These are phyloP conservation scores for Protodeltote pygarga DNA, from an alignment of 2,888 invertebrate genomes.

Conservation along the genomic window DNA sequence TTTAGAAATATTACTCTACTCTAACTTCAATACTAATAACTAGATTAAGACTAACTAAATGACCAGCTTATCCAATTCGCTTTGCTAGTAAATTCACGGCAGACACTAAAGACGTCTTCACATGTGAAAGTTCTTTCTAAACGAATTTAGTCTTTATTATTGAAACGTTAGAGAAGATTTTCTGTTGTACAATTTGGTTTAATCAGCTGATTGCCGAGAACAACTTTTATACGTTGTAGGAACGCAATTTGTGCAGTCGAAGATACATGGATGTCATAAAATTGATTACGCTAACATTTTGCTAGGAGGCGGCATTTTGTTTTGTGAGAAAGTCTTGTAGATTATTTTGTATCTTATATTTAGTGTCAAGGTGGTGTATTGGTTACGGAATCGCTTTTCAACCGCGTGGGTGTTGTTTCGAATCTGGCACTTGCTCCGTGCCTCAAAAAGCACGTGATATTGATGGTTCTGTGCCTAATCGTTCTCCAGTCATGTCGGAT, in stretches of 20 bases:
- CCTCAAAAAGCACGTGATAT: too few species aligned
- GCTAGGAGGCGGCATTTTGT: constrained; percentile 41
- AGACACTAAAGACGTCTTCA: constrained; percentile 46
- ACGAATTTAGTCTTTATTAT: constrained; percentile 25
- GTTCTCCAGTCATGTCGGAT: too few species aligned
- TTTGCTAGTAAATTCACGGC: constrained; percentile 47
- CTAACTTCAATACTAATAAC: constrained; percentile 35
- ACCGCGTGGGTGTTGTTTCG: too few species aligned
- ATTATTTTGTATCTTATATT: too few species aligned
- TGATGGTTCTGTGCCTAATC: too few species aligned
- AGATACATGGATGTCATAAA: constrained; percentile 53
- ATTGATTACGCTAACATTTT: constrained; percentile 45
- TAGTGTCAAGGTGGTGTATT: too few species aligned
- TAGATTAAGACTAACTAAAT: constrained; percentile 42
- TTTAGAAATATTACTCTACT: constrained; percentile 37
- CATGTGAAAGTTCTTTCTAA: constrained; percentile 12
- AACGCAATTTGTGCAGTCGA: constrained; percentile 68
- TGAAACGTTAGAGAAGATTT: constrained; percentile 15
- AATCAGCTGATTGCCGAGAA: constrained; percentile 55
- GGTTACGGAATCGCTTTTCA: too few species aligned
- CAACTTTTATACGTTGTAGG: constrained; percentile 74
- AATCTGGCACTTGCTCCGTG: too few species aligned
- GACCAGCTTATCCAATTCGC: constrained; percentile 46
- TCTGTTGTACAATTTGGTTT: constrained; percentile 31
- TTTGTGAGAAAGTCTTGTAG: too few species aligned